These are phyloP conservation scores for Carlito syrichta DNA, from an alignment of 2,113 vertebrate species.

Conservation along the genomic window DNA sequence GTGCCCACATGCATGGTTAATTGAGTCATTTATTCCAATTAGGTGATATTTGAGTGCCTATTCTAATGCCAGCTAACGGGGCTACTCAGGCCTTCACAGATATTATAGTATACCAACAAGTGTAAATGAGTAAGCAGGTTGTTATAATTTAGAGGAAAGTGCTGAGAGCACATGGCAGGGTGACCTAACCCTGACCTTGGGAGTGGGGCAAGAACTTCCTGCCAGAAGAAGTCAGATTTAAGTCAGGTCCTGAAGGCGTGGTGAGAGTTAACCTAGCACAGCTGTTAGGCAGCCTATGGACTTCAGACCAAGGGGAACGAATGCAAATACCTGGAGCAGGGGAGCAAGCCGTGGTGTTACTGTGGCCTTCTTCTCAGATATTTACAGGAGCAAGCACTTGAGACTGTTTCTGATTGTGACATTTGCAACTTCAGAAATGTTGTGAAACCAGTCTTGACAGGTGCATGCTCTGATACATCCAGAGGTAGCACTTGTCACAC, in stretches of 20 bases:
- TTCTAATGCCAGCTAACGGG: neutral
- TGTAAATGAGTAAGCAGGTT: neutral
- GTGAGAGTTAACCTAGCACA: neutral
- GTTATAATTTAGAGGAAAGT: neutral
- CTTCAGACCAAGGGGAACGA: neutral
- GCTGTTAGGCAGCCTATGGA: neutral
- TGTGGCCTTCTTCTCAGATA: neutral
- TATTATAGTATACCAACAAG: neutral
- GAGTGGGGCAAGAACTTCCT: neutral
- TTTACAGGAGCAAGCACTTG: neutral
- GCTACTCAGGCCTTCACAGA: neutral
- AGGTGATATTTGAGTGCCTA: neutral
- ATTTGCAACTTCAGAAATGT: neutral
- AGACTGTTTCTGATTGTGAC: neutral
- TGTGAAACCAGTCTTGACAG: neutral
- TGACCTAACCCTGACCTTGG: neutral
- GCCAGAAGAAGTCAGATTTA: neutral
- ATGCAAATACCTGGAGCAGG: neutral
- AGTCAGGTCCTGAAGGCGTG: neutral
- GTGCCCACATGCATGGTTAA: neutral
- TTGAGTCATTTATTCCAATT: neutral
- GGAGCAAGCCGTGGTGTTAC: neutral
- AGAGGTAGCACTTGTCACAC: neutral
- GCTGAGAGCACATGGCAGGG: neutral
- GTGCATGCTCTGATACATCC: neutral